phyloP scores from a whole-genome alignment of 2,113 vertebrate species.

The Eretmochelys imbricata region DNA sequence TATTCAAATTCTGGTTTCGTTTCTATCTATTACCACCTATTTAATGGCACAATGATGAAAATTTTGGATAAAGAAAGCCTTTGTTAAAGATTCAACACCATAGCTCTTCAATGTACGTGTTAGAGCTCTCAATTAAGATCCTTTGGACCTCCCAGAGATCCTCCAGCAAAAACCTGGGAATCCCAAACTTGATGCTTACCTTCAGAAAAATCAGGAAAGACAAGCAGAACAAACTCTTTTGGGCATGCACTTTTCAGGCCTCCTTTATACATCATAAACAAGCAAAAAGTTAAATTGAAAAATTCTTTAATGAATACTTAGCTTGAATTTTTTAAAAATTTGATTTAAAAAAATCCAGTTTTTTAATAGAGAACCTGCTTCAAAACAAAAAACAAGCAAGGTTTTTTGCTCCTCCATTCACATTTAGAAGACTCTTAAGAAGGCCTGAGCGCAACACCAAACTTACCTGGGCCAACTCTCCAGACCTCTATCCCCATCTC shows the following conservation, averaged over 20 bases:
- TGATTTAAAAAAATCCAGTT: not conserved
- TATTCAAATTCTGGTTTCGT: not conserved
- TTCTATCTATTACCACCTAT: not conserved
- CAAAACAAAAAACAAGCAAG: not conserved
- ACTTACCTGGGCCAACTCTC: not conserved
- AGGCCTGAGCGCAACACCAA: not conserved
- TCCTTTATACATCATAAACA: not conserved
- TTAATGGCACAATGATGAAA: not conserved
- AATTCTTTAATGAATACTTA: not conserved
- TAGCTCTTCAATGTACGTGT: not conserved
- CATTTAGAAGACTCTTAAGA: not conserved
- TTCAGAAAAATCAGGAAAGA: not conserved
- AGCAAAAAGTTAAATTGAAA: not conserved
- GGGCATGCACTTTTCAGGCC: not conserved
- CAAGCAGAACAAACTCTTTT: not conserved
- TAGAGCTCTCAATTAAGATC: not conserved
- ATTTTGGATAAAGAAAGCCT: not conserved
- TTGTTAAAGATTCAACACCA: rapidly evolving
- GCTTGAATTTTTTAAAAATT: not conserved
- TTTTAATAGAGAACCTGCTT: not conserved
- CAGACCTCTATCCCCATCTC: not conserved
- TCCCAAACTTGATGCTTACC: not conserved
- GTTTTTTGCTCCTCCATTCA: not conserved
- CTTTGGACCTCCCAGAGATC: not conserved
- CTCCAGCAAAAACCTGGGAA: not conserved